A percentile compares a stretch with the other conserved stretches of the same genome.
These are phyloP conservation scores for Apodemia hepburni DNA, from an alignment of 2,888 invertebrate species.

Conservation along the genomic window DNA sequence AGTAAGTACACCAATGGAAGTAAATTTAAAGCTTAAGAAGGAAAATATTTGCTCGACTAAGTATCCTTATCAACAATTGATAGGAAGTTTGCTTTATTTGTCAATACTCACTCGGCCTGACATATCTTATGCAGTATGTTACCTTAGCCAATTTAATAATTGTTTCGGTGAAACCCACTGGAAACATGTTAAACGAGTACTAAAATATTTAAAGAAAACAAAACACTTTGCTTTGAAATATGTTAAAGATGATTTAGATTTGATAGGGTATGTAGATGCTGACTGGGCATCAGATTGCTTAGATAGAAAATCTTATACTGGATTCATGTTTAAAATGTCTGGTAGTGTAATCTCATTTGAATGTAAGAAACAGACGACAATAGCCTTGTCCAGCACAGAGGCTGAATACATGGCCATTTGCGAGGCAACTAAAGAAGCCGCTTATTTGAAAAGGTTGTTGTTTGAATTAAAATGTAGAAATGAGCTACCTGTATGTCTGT, in stretches of 20 bases:
- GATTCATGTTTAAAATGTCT: not conserved
- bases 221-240: slow-evolving; percentile 1
- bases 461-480: slow-evolving; percentile 20
- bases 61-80: slow-evolving; percentile 20
- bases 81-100: slow-evolving; percentile 27
- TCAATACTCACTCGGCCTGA: slow-evolving; percentile 18
- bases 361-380: slow-evolving; percentile 21
- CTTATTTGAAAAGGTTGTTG: slow-evolving; percentile 22
- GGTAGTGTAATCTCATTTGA: not conserved
- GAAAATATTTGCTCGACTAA: slow-evolving; percentile 7
- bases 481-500: slow-evolving; percentile 25
- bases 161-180: not conserved
- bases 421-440: slow-evolving; percentile 23
- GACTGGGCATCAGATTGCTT: slow-evolving; percentile 1
- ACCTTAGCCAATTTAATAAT: slow-evolving; percentile 3
- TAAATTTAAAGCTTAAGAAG: slow-evolving; percentile 18
- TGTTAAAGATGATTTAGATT: slow-evolving; percentile 1
- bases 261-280: not conserved
- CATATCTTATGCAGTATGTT: slow-evolving; percentile 15
- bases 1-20: slow-evolving; percentile 21
- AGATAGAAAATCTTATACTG: not conserved
- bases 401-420: slow-evolving; percentile 20
- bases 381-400: slow-evolving; percentile 21
- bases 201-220: not conserved
- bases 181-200: not conserved